These are phyloP conservation scores for Indicator maculatus DNA, from an alignment of 2,113 vertebrate genomes.

Conservation along the genomic window DNA sequence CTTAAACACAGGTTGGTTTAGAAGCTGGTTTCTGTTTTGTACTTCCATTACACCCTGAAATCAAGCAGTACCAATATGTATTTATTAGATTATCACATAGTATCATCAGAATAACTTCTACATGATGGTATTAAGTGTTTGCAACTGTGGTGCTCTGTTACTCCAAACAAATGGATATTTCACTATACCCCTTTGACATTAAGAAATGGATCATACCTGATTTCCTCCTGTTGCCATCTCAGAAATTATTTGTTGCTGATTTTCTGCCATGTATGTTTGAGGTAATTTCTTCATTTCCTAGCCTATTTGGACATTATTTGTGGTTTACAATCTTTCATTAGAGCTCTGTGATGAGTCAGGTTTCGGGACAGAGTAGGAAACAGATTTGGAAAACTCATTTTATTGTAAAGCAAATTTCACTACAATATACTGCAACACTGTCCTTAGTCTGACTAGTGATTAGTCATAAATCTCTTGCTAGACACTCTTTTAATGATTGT, in stretches of 20 bases:
- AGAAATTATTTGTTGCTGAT: neutral
- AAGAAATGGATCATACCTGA: neutral
- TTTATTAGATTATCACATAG: neutral
- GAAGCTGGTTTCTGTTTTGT: constrained; percentile 41
- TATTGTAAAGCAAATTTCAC: neutral
- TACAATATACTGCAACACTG: neutral
- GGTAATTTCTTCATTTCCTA: neutral
- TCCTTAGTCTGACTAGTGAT: neutral
- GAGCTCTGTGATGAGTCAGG: neutral
- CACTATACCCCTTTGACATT: neutral
- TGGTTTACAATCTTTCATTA: neutral
- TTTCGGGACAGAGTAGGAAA: neutral
- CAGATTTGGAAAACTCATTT: neutral
- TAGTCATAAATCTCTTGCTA: neutral
- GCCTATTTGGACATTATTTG: neutral
- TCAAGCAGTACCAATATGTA: neutral
- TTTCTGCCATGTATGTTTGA: neutral
- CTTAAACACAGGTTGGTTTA: constrained; percentile 26
- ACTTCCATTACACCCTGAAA: neutral
- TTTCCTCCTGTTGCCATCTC: neutral
- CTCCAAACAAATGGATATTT: neutral
- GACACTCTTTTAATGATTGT: neutral
- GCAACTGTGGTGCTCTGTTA: neutral
- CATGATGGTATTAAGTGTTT: neutral
- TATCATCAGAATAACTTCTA: neutral